phyloP scores from a whole-genome alignment of 2,113 vertebrate species.

The Antechinus stuartii region DNA sequence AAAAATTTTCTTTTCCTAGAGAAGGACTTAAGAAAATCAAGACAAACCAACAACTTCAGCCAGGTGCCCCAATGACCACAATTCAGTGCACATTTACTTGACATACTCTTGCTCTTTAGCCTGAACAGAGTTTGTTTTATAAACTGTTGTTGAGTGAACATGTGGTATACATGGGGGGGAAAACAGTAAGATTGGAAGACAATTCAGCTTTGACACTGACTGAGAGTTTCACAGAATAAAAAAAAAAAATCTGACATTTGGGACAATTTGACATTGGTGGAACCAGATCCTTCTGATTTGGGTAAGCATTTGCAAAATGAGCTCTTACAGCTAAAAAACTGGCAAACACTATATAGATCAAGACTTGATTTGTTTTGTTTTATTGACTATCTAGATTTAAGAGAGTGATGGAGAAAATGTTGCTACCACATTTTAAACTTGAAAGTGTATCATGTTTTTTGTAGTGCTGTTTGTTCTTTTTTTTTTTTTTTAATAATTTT shows the following conservation, averaged over 20 bases:
- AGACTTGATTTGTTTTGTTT: background rate
- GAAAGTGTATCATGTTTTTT: background rate
- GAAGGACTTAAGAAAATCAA: background rate
- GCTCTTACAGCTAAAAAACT: background rate
- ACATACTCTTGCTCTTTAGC: background rate
- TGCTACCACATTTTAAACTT: background rate
- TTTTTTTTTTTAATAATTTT: too few relatives aligned
- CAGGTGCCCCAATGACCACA: too few relatives aligned
- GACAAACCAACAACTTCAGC: background rate
- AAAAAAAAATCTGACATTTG: background rate
- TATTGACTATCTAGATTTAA: background rate
- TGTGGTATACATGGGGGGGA: background rate
- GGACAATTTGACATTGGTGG: too few relatives aligned
- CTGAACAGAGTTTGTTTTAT: background rate
- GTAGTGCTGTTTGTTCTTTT: background rate
- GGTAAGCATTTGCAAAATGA: background rate
- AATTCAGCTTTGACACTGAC: background rate
- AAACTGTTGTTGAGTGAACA: background rate
- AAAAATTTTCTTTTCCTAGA: background rate
- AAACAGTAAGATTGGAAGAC: background rate
- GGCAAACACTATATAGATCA: background rate
- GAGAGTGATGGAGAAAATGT: background rate
- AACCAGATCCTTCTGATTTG: background rate
- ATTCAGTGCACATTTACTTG: background rate
- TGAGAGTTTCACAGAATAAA: background rate